Conservation (phyloP, 2,888 invertebrate genomes). For the Junonia oenone region DNA sequence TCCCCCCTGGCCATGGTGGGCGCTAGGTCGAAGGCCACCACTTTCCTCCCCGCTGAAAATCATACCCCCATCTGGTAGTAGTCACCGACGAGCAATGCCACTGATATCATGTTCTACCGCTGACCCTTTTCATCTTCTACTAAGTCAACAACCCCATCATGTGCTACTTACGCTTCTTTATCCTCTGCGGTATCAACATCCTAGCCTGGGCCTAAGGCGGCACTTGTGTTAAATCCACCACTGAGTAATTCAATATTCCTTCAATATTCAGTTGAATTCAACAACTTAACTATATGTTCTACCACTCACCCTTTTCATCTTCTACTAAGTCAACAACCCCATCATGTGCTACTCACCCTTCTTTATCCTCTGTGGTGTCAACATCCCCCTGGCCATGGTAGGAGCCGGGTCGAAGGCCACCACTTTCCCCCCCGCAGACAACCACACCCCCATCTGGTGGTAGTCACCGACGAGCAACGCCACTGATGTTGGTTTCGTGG, state of each 20-base stretch:
- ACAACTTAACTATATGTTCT: no score
- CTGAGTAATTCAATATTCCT: no score
- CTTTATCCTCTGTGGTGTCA: slow-evolving; percentile 52
- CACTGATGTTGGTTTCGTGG: slow-evolving; percentile 45
- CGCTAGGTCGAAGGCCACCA: slow-evolving; percentile 67
- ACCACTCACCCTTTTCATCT: no score
- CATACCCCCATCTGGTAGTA: slow-evolving; percentile 70
- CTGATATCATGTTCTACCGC: no score
- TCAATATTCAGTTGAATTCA: no score
- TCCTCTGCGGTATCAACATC: no score
- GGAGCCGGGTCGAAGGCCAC: slow-evolving; percentile 70
- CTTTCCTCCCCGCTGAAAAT: slow-evolving; percentile 59
- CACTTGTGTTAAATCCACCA: no score
- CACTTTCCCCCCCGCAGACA: slow-evolving; percentile 58
- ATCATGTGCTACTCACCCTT: slow-evolving; percentile 47
- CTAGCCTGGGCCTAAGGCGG: no score
- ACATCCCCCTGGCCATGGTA: slow-evolving; percentile 49
- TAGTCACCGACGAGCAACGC: slow-evolving; percentile 61
- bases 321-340: no score
- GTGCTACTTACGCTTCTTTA: no score
- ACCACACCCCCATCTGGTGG: slow-evolving; percentile 68
- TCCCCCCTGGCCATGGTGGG: slow-evolving; percentile 54
- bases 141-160: no score
- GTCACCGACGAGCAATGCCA: slow-evolving; percentile 56
- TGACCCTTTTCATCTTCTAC: no score